A percentile compares a stretch with the other conserved stretches of the same genome.
These are phyloP conservation scores for Casuarius casuarius DNA, from an alignment of 2,113 vertebrate species.

Conservation along the genomic window DNA sequence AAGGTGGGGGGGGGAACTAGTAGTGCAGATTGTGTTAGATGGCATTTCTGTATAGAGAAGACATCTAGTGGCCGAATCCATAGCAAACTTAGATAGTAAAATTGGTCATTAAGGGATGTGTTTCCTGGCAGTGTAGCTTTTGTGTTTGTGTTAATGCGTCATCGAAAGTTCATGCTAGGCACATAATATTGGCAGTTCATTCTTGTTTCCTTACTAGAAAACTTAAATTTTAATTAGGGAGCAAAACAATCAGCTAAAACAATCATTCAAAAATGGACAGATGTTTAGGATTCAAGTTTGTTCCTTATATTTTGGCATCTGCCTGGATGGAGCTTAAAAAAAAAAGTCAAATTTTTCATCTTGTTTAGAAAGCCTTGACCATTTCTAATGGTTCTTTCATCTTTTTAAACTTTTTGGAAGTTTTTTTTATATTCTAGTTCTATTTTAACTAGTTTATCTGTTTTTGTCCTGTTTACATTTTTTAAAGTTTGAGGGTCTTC, in stretches of 20 bases:
- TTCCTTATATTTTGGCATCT: background rate
- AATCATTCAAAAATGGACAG: background rate
- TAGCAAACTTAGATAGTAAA: background rate
- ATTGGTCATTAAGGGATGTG: accelerated
- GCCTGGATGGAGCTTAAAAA: too few relatives aligned
- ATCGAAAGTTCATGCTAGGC: background rate
- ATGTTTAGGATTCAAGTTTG: background rate
- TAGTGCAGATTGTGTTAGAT: too few relatives aligned
- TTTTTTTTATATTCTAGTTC: too few relatives aligned
- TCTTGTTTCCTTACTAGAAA: background rate
- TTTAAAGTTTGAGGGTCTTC: background rate
- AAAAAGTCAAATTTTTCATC: too few relatives aligned
- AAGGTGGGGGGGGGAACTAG: too few relatives aligned
- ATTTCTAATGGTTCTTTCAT: background rate
- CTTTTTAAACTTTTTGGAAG: background rate
- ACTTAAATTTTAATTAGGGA: background rate
- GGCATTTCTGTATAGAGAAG: background rate
- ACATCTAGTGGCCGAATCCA: slow-evolving; percentile 2
- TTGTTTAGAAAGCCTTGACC: background rate
- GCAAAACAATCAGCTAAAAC: background rate
- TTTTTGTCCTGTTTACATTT: background rate
- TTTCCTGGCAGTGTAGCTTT: background rate
- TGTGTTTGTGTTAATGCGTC: background rate
- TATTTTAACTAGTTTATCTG: background rate
- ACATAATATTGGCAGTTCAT: background rate